phyloP scores from a whole-genome alignment of 2,797 vertebrate species.

The Alfaro cultratus region DNA sequence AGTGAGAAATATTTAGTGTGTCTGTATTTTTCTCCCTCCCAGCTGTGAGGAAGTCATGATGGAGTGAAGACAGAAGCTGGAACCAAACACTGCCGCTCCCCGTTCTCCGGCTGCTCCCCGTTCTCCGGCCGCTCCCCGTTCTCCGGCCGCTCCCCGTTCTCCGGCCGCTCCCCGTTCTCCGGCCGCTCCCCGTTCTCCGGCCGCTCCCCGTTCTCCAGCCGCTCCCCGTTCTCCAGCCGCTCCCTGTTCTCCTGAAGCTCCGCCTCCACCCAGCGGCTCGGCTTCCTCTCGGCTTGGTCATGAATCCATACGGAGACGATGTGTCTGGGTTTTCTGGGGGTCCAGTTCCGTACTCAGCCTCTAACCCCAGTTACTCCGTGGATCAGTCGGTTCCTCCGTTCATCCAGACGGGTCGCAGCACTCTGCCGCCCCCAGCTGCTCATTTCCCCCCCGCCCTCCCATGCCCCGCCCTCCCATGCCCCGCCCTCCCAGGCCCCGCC shows the following conservation, averaged over 20 bases:
- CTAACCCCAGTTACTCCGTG: background rate
- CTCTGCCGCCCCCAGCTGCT: background rate
- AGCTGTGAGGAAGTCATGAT: background rate
- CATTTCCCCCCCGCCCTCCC: background rate
- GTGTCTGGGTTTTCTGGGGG: background rate
- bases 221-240: background rate
- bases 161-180: too few relatives aligned
- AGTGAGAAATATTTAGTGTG: background rate
- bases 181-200: too few relatives aligned
- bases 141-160: too few relatives aligned
- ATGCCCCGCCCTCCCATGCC: background rate
- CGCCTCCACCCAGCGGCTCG: background rate
- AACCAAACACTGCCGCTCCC: background rate
- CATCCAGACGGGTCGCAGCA: slow-evolving; percentile 22
- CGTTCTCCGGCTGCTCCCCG: background rate
- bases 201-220: too few relatives aligned
- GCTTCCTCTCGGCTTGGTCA: slow-evolving; percentile 1
- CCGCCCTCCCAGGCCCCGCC: background rate
- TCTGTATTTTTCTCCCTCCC: background rate
- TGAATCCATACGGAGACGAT: slow-evolving; percentile 45
- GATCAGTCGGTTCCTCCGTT: background rate
- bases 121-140: too few relatives aligned
- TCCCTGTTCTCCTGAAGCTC: slow-evolving; percentile 8
- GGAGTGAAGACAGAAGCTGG: slow-evolving; percentile 9
- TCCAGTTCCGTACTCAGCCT: background rate